Conservation (phyloP, 2,113 vertebrate species). For the Epinephelus lanceolatus region DNA sequence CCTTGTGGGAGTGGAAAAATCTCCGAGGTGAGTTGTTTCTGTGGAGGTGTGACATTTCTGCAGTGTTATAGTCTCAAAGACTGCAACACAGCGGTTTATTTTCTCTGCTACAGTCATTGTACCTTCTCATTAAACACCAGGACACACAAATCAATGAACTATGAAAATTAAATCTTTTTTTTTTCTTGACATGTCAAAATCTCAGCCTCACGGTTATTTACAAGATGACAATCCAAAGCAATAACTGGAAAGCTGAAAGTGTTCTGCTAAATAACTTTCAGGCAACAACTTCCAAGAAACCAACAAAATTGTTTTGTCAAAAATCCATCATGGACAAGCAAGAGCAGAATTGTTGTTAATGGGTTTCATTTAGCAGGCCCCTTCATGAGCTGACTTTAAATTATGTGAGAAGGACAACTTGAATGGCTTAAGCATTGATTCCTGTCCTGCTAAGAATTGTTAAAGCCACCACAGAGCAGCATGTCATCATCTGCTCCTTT, state of each 20-base stretch:
- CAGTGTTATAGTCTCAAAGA: conserved; percentile 4
- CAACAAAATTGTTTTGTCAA: conserved; percentile 18
- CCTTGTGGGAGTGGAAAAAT: conserved; percentile 20
- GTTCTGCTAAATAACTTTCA: conserved; percentile 21
- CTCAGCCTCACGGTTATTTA: background rate
- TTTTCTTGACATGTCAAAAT: conserved; percentile 1
- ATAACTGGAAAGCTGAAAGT: background rate
- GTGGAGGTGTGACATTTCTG: conserved; percentile 21
- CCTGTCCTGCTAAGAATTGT: background rate
- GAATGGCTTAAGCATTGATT: conserved; percentile 20
- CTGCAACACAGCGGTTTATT: background rate
- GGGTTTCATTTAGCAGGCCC: conserved; percentile 37
- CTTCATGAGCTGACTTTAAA: conserved; percentile 18
- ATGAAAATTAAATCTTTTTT: conserved; percentile 18
- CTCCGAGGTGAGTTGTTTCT: conserved; percentile 30
- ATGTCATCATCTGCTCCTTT: background rate
- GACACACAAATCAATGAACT: conserved; percentile 20
- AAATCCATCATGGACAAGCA: conserved; percentile 12
- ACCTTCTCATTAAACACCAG: background rate
- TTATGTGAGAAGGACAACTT: background rate
- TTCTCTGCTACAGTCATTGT: background rate
- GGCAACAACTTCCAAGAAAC: conserved; percentile 16
- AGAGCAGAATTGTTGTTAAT: conserved; percentile 21
- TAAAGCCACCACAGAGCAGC: background rate
- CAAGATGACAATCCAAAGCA: background rate